Base-by-base conservation (phyloP, 1,140 invertebrate species). In the Drosophila subobscura region DNA sequence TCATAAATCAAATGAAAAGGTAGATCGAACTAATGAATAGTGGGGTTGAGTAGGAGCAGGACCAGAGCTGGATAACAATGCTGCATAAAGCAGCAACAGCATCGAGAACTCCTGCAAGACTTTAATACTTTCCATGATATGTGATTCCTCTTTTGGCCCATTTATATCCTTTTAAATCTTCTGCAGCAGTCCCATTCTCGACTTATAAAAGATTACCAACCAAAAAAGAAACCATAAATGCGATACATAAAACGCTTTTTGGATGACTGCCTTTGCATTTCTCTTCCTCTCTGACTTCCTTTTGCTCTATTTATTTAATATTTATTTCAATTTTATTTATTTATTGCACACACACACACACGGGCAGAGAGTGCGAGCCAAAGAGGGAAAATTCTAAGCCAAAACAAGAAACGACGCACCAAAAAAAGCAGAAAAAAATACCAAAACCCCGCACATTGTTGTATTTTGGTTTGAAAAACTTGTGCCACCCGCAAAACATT, bases 251-350 rank as follows among this genome's bases (percentile, higher is more conserved):
- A 74, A 73, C 71, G 65, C 58, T 52, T 65, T 74, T 65, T 57
- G 59, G 70, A 47, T 74, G 71, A 74, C 70, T 74, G 70, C 29
- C 33, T 27, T 23, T 70, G 7, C 6, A 45, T 40, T 42, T 47
- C n/a, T 55, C 20, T 22, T 22, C 16, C 42, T 25, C 27, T 27
- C 41, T 47, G 55, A 12, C 33, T 23, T 10, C 40, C 45, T 57
- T 80, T 65, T 73, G 81, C 77, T 77, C 46, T 72, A 86, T 80
- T 85, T 86, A 86, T 86, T 71, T 85, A 77, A 80, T 85, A 86
- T 80, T 80, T 86, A 85, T 85, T 80, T 80, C 81, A 80, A 77
- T 86, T 86, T 85, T 80, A 85, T 77, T 80, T 85, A 86, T 80
- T 86, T 80, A 86, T 49, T 72, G 53, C 25, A 59, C 50, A 22